Evolutionary conservation across 1,140 invertebrate genomes (phyloP).

Genomic region (Eriosoma lanigerum): DNA sequence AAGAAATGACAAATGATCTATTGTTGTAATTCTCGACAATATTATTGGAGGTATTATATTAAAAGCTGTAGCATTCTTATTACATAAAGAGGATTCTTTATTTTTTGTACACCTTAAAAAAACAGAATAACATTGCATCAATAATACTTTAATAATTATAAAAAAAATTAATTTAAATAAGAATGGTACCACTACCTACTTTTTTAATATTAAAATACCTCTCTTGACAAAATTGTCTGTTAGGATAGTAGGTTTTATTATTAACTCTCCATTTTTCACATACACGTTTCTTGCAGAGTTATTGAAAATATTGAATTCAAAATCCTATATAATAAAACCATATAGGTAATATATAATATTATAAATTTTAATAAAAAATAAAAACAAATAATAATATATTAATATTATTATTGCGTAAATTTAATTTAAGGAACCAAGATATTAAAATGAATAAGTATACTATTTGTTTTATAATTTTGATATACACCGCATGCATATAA

Average conservation of each 20-base stretch:
- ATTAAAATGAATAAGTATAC: no score
- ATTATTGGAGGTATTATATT: constrained; percentile 65
- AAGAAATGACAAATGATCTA: constrained; percentile 66
- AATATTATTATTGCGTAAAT: not conserved
- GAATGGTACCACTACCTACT: not conserved
- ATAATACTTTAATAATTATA: no score
- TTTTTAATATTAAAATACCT: constrained; percentile 20
- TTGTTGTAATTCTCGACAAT: constrained; percentile 68
- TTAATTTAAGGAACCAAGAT: no score
- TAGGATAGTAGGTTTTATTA: constrained; percentile 49
- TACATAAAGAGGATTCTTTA: constrained; percentile 42
- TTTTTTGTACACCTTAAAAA: constrained; percentile 53
- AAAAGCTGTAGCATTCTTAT: constrained; percentile 54
- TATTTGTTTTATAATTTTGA: no score
- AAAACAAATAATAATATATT: no score
- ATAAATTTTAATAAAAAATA: not conserved
- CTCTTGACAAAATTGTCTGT: constrained; percentile 25
- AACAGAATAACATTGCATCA: no score
- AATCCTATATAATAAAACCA: no score
- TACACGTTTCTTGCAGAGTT: constrained; percentile 24
- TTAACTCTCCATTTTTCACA: constrained; percentile 39
- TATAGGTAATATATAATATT: no score
- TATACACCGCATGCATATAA: no score
- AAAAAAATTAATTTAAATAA: no score
- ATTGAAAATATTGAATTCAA: constrained; percentile 52